Conservation (phyloP, 1,140 invertebrate genomes). For the Pachypeltis micranthus region DNA sequence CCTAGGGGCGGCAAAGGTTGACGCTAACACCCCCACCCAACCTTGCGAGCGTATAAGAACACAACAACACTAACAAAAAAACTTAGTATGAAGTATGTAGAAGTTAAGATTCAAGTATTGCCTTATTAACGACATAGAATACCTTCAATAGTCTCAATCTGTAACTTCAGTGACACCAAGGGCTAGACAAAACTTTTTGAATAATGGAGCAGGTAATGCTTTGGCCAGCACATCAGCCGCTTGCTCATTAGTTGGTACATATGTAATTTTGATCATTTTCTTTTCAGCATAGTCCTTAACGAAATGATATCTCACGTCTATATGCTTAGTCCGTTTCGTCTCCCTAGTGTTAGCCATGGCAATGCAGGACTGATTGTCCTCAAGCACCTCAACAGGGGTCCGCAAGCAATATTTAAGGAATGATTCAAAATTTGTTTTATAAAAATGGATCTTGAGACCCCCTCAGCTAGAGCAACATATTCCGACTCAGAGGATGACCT, state of each 20-base stretch:
- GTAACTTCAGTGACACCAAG: no score
- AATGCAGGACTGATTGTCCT: background rate
- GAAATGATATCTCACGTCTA: background rate
- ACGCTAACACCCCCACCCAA: no score
- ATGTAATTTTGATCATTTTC: background rate
- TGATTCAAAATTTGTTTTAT: background rate
- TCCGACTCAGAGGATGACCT: background rate
- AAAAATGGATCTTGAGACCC: background rate
- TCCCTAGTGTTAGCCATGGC: background rate
- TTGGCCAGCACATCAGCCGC: background rate
- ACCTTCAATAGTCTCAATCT: no score
- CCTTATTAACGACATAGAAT: no score
- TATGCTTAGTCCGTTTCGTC: background rate
- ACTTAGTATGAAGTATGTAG: no score
- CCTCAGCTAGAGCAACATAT: background rate
- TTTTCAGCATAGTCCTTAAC: background rate
- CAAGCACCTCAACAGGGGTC: background rate
- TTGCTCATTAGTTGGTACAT: background rate
- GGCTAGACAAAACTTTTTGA: background rate
- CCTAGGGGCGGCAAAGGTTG: no score
- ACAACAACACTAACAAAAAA: no score
- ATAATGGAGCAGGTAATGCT: background rate
- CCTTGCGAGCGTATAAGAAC: no score
- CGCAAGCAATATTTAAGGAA: background rate
- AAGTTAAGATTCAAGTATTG: no score